Base-by-base conservation (phyloP, 2,113 vertebrate species). In the Kryptolebias marmoratus region DNA sequence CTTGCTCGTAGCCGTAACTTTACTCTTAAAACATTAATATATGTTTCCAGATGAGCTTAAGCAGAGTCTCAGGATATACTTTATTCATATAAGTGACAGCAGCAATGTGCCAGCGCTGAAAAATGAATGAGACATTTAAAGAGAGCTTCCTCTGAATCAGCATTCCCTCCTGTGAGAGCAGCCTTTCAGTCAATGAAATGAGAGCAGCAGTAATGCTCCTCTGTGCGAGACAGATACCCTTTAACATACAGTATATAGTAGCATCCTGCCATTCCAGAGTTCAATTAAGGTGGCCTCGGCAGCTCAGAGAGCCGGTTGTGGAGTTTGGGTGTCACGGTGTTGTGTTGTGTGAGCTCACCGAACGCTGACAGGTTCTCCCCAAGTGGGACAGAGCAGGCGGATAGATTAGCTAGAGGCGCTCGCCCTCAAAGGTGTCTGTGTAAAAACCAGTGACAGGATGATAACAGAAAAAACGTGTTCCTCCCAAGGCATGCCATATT, bases 81-180 rank as follows among this genome's bases (percentile, higher is more conserved):
- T 92, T 90, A 91, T 93, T 93, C 75, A 92, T 91, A 77, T 67
- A 55, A 75, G 82, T 77, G 87, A 79, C 84, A 89, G 83, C 71
- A 75, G 79, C 69, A 73, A 57, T 52, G 77, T 77, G 67, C 63
- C 80, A 39, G 62, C 50, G 15, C 71, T 92, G 72, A 91, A 92
- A 92, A 88, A 92, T 92, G 74, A 87, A 93, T 87, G 79, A 91
- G 80, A 87, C 36, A 59, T 90, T 88, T 89, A 75, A 50, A 82
- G 70, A 79, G 57, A 75, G 76, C 78, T 61, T 80, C 57, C 47
- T 70, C 55, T 89, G 79, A 88, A 86, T 88, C 83, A 90, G 73
- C 71, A 56, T 79, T 79, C 85, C 76, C 67, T 59, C 54, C 27
- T 10, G 61, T n/a, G 63, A 80, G 60, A 64, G 45, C 68, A 30